Conservation (phyloP, 2,888 invertebrate species). For the Ariolimax columbianus region DNA sequence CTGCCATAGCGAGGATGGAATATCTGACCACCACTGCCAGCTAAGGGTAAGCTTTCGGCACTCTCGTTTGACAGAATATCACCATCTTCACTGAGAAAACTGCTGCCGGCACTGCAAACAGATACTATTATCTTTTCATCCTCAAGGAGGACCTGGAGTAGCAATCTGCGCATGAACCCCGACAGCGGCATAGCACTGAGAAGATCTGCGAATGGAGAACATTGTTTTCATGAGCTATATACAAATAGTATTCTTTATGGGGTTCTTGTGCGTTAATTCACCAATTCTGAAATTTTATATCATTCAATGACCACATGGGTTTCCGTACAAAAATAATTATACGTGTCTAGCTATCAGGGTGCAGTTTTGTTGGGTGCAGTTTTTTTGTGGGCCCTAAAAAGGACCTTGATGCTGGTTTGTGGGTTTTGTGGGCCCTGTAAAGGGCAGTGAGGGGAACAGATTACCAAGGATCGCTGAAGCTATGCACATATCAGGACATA, state of each 20-base stretch:
- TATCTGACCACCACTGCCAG: conserved; percentile 40
- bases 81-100: conserved; percentile 30
- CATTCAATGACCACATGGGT: too few species aligned
- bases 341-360: too few species aligned
- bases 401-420: too few species aligned
- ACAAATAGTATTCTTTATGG: neutral
- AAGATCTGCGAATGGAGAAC: conserved; percentile 43
- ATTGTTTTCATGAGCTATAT: neutral
- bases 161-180: conserved; percentile 91
- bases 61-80: conserved; percentile 17
- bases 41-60: conserved; percentile 39
- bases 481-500: too few species aligned
- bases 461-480: too few species aligned
- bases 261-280: too few species aligned
- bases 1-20: conserved; percentile 86
- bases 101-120: conserved; percentile 79
- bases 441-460: too few species aligned
- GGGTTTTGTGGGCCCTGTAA: too few species aligned
- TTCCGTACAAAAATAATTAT: too few species aligned
- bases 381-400: too few species aligned
- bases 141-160: conserved; percentile 90
- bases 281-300: too few species aligned
- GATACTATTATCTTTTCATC: conserved; percentile 90
- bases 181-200: conserved; percentile 81
- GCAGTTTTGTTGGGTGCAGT: too few species aligned